Evolutionary conservation across 2,888 invertebrate genomes (phyloP).

Genomic region (Cosmia pyralina): DNA sequence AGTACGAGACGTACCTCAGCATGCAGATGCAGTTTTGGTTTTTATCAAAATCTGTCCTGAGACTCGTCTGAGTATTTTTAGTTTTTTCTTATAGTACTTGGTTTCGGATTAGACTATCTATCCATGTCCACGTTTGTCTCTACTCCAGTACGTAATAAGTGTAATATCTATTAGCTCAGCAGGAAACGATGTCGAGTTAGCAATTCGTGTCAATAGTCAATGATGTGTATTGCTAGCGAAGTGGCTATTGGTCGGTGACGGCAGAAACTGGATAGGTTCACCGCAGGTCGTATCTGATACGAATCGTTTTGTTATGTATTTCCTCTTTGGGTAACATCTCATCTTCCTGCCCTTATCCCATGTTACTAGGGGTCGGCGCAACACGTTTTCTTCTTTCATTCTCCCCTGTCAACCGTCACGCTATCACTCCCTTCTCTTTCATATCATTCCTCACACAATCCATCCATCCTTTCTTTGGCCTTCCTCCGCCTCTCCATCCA

Average conservation of each 20-base stretch:
- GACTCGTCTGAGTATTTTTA: neutral
- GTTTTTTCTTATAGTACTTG: neutral
- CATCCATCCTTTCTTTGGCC: too few species aligned
- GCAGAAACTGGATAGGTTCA: constrained; percentile 42
- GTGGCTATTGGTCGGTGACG: constrained; percentile 24
- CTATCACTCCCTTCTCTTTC: too few species aligned
- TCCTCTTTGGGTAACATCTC: too few species aligned
- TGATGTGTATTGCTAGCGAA: constrained; percentile 23
- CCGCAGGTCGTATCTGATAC: constrained; percentile 1
- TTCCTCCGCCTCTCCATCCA: too few species aligned
- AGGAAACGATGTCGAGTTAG: constrained; percentile 26
- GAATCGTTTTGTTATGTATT: constrained; percentile 5
- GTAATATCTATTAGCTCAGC: constrained; percentile 11
- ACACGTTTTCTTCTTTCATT: too few species aligned
- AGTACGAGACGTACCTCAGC: too few species aligned
- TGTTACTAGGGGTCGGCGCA: too few species aligned
- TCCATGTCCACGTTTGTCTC: too few species aligned
- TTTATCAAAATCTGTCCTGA: neutral
- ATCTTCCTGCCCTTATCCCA: too few species aligned
- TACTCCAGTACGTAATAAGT: neutral
- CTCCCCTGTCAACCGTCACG: too few species aligned
- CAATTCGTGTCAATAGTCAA: constrained; percentile 52
- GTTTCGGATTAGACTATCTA: neutral
- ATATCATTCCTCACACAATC: too few species aligned
- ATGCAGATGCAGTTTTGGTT: too few species aligned